phyloP scores from a whole-genome alignment of 1,140 invertebrate genomes.

The Conus ventricosus region DNA sequence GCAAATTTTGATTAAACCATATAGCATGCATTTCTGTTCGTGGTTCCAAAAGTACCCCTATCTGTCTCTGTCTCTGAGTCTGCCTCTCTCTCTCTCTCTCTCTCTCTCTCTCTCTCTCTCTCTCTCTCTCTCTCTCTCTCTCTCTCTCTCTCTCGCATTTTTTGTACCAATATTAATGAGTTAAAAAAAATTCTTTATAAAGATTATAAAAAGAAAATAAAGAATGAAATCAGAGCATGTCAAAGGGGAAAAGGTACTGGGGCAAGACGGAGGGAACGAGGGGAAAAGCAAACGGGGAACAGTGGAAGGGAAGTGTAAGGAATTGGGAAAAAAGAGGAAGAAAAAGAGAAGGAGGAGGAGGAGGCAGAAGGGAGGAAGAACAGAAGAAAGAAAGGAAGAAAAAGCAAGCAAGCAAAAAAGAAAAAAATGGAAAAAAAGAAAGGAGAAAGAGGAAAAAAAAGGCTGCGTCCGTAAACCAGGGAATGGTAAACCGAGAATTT shows the following conservation, averaged over 20 bases:
- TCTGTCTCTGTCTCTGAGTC: not conserved
- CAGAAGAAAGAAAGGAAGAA: not conserved
- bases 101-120: too few species aligned
- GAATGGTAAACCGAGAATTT: too few species aligned
- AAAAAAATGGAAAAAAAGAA: too few species aligned
- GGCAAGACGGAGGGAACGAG: not conserved
- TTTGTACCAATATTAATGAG: not conserved
- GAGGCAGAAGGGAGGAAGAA: too few species aligned
- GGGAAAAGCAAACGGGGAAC: not conserved
- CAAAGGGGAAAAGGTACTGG: not conserved
- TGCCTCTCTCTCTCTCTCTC: too few species aligned
- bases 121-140: slow-evolving; percentile 25
- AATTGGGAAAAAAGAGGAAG: not conserved
- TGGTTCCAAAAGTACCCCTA: not conserved
- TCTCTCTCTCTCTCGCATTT: not conserved
- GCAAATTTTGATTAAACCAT: too few species aligned
- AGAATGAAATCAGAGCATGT: not conserved
- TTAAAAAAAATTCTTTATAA: too few species aligned
- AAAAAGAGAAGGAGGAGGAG: not conserved
- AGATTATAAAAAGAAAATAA: not conserved
- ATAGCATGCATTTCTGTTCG: too few species aligned
- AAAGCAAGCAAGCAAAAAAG: not conserved
- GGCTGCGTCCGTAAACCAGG: not conserved
- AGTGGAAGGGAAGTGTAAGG: not conserved
- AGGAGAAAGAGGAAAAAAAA: not conserved